phyloP scores from a whole-genome alignment of 2,113 vertebrate genomes.

The Suricata suricatta region DNA sequence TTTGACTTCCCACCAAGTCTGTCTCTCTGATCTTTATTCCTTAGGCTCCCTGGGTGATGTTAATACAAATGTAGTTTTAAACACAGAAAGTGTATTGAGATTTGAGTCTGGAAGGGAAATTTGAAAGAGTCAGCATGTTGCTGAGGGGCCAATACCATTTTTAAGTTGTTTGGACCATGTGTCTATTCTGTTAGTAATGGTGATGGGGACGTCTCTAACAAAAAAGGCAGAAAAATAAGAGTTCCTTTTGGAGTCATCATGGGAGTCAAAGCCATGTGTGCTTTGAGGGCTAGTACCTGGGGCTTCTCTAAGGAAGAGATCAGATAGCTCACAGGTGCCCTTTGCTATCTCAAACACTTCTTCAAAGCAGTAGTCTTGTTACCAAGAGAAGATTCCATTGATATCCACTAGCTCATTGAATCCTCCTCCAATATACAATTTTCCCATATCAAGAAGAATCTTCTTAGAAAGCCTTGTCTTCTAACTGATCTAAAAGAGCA shows the following conservation, averaged over 20 bases:
- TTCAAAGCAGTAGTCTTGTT: constrained; percentile 51
- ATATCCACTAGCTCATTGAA: not conserved
- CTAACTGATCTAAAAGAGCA: not conserved
- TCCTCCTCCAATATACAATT: not conserved
- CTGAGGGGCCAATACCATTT: constrained; percentile 1
- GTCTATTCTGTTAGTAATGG: not conserved
- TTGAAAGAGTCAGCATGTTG: constrained; percentile 36
- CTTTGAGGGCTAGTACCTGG: constrained; percentile 30
- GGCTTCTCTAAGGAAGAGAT: constrained; percentile 52
- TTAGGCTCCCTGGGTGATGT: not conserved
- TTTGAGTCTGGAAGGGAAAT: constrained; percentile 21
- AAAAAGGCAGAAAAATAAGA: constrained; percentile 8
- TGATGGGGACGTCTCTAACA: not conserved
- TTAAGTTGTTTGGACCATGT: not conserved
- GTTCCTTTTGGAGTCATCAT: not conserved
- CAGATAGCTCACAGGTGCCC: constrained; percentile 1
- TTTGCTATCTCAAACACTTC: constrained; percentile 64
- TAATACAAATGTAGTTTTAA: not conserved
- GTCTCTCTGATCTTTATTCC: not conserved
- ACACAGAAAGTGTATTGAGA: not conserved
- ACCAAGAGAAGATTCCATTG: constrained; percentile 23
- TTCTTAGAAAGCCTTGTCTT: not conserved
- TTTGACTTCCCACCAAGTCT: not conserved
- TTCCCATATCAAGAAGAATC: constrained; percentile 22
- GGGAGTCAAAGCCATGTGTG: not conserved